Evolutionary conservation across 2,888 invertebrate species (phyloP).

Genomic region (Drosophila nigricruria): DNA sequence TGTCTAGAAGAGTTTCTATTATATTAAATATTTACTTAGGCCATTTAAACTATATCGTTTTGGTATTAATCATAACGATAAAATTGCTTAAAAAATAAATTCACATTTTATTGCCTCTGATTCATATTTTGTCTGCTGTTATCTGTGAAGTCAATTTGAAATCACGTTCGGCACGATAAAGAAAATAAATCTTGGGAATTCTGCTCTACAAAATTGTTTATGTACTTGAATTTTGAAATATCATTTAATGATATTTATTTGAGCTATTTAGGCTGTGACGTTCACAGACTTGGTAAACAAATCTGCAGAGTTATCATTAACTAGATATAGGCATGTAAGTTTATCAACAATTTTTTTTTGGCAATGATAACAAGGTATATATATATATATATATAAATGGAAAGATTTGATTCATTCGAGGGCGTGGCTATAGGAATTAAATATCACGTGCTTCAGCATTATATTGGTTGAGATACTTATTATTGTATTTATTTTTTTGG

Average conservation of each 20-base stretch:
- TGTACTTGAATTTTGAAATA: slow-evolving; percentile 17
- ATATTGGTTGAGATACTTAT: no score
- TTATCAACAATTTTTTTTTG: slow-evolving; percentile 3
- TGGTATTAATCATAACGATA: neutral
- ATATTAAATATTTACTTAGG: neutral
- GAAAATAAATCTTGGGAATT: slow-evolving; percentile 12
- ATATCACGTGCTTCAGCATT: neutral
- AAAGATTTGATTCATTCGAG: neutral
- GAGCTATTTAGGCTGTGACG: slow-evolving; percentile 31
- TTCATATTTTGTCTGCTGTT: slow-evolving; percentile 9
- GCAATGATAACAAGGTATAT: neutral
- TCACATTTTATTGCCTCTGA: neutral
- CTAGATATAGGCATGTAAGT: neutral
- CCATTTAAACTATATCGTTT: neutral
- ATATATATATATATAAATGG: neutral
- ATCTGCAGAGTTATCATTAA: slow-evolving; percentile 32
- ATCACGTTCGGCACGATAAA: slow-evolving; percentile 29
- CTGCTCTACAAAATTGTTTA: slow-evolving; percentile 8
- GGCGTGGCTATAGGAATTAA: neutral
- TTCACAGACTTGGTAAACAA: slow-evolving; percentile 36
- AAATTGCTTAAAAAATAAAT: neutral
- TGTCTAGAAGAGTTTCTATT: neutral
- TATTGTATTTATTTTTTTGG: no score
- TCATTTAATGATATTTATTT: slow-evolving; percentile 26
- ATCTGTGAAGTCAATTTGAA: slow-evolving; percentile 21